Evolutionary conservation across 2,888 invertebrate genomes (phyloP), one percentile per base, ranked within the genome.

Genomic region (Marronus borbonicus): DNA sequence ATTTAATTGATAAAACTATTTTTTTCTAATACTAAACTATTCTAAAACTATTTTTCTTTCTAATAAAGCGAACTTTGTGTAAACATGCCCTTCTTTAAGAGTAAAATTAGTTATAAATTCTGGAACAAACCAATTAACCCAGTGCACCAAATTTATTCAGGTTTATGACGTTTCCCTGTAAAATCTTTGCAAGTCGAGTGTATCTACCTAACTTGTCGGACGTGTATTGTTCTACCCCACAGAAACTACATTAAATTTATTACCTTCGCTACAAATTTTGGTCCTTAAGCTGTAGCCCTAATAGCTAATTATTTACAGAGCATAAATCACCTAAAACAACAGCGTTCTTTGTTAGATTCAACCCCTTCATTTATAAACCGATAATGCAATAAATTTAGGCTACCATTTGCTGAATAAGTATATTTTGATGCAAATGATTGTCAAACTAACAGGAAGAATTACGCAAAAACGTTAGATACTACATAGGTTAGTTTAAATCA

Each of bases 331-430:
- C 5, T 64, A 14, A n/a, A 50, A 39, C 39, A 69, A 69, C 69
- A 69, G 24, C 64, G 28, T 52, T 69, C 69, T 52, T 69, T 69
- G 69, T 69, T 69, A 69, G 24, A 14, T 12, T 65, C 69, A 50
- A 50, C 24, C 50, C 17, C 28, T 50, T 69, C 50, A 28, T 69
- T 69, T 24, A 50, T 24, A 52, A 52, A 7, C 50, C 50, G 69
- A 69, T 50, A 69, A 28, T 52, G 69, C 52, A 52, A 69, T 69
- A 69, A 69, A 69, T 69, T 69, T 52, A 12, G 0, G 14, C 31
- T 3, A 36, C 44, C 12, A n/a, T 28, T 64, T 28, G 2, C 64
- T 3, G 8, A 64, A 55, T 20, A n/a, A 8, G 17, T 14, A 55
- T 55, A 55, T 55, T 55, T 64, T n/a, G 3, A 36, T 31, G 64